Evolutionary conservation across 1,140 invertebrate genomes (phyloP).

Genomic region (Zaprionus inermis): DNA sequence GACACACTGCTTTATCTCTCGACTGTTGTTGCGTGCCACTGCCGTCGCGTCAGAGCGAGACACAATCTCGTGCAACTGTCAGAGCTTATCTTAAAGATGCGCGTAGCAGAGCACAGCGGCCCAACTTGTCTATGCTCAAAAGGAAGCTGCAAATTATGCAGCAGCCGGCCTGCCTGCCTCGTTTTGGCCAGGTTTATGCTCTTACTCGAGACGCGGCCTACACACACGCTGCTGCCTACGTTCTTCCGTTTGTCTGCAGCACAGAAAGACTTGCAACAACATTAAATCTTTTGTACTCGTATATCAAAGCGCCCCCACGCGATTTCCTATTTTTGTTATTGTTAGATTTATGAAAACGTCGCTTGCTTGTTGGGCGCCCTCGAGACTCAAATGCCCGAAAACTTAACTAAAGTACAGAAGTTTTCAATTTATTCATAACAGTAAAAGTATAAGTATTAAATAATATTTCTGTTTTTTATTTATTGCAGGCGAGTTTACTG

Average conservation of each 20-base stretch:
- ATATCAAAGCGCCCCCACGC: conserved; percentile 64
- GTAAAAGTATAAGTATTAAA: conserved; percentile 46
- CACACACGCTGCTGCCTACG: conserved; percentile 35
- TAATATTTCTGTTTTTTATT: conserved; percentile 37
- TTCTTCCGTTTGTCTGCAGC: conserved; percentile 45
- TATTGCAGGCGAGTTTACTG: conserved; percentile 62
- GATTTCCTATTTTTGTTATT: conserved; percentile 58
- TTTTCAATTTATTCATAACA: conserved; percentile 55
- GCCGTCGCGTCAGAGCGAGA: conserved; percentile 14
- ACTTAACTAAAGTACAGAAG: conserved; percentile 36
- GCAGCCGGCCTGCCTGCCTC: background rate
- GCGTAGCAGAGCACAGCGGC: conserved; percentile 10
- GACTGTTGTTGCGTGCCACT: conserved; percentile 34
- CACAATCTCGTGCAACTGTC: conserved; percentile 64
- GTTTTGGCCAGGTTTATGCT: conserved; percentile 64
- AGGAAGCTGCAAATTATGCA: conserved; percentile 59
- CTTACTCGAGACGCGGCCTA: background rate
- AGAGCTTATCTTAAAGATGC: conserved; percentile 72
- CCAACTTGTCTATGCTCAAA: conserved; percentile 25
- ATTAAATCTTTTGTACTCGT: conserved; percentile 57
- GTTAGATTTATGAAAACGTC: conserved; percentile 58
- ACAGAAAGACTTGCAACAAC: conserved; percentile 15
- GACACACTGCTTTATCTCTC: background rate
- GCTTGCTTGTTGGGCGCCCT: conserved; percentile 56
- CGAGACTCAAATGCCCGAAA: conserved; percentile 24